These are phyloP conservation scores for Campylomormyrus tamandua DNA, from an alignment of 2,113 vertebrate genomes.

Conservation along the genomic window DNA sequence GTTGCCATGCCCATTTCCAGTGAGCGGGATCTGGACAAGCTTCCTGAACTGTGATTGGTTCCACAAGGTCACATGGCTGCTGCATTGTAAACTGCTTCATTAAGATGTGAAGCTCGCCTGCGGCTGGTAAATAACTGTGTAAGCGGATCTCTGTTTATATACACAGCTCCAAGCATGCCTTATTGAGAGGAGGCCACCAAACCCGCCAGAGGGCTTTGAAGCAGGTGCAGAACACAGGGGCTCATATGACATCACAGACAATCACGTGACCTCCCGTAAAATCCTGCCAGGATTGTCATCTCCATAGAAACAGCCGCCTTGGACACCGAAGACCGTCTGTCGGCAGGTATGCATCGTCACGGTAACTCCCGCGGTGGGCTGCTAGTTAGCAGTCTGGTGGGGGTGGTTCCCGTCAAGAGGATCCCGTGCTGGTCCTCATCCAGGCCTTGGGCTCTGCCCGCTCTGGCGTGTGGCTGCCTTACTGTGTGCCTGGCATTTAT, in stretches of 20 bases:
- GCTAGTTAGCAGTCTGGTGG: background rate
- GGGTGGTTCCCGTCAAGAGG: conserved; percentile 50
- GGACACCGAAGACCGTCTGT: conserved; percentile 91
- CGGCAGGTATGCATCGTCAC: conserved; percentile 70
- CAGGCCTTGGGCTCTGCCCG: conserved; percentile 82
- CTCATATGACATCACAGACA: background rate
- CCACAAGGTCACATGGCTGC: background rate
- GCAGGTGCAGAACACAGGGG: background rate
- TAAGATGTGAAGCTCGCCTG: background rate
- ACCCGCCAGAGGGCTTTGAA: background rate
- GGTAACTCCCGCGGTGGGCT: background rate
- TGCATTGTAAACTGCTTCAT: background rate
- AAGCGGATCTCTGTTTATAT: background rate
- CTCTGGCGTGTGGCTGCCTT: conserved; percentile 94
- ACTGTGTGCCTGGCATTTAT: conserved; percentile 42
- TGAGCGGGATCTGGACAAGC: background rate
- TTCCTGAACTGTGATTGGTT: background rate
- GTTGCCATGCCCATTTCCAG: background rate
- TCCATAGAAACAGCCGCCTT: conserved; percentile 96
- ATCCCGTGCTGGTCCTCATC: conserved; percentile 88
- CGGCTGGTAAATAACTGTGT: background rate
- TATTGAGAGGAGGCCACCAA: background rate
- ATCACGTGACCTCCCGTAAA: conserved; percentile 51
- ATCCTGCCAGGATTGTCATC: conserved; percentile 75
- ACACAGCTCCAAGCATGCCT: background rate